Evolutionary conservation across 23 tunicate genomes (phyloP), one percentile per base, ranked within the genome.

Genomic region (Diplosoma virens): DNA sequence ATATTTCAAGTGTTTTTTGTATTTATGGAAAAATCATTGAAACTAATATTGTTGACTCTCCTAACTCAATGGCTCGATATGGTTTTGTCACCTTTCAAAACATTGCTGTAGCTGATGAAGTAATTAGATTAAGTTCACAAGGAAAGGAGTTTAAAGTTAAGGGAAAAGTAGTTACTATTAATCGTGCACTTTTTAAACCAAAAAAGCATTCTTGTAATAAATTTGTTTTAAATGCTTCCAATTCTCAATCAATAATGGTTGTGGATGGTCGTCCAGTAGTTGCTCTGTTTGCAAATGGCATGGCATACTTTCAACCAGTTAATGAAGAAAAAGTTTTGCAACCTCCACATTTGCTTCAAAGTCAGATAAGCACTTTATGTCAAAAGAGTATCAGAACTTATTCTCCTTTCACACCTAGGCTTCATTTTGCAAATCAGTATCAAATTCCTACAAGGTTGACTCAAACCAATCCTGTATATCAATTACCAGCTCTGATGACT

Each of bases 21-120:
- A 78, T 47, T 14, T 84, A 54, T 54, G 89, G 89, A 0, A 59
- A 77, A 55, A 66, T 84, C n/a, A 77, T 78, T 52, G 82, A 84
- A 56, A 68, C 89, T 26, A 84, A 84, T 37, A 53, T 84, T 14
- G 58, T 84, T 35, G 58, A 58, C 14, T 55, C 71, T 29, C 33
- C 35, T 16, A 53, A 50, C 50, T 23, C 23, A 9, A 48, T 2
- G 6, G 27, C 9, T 34, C 78, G 78, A 9, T 81, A 81, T 58
- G 86, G 86, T 3, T 81, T 81, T 72, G 86, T 81, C 22, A 81
- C 86, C 32, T 81, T 81, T 72, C 79, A 58, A 7, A 30, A 24
- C 58, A 71, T 71, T 23, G 71, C 25, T 55, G 28, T 79, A n/a
- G 79, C 79, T 55, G 86, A 81, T 72, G 41, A 37, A 20, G 71